phyloP scores from a whole-genome alignment of 2,113 vertebrate genomes.

The Varanus komodoensis region DNA sequence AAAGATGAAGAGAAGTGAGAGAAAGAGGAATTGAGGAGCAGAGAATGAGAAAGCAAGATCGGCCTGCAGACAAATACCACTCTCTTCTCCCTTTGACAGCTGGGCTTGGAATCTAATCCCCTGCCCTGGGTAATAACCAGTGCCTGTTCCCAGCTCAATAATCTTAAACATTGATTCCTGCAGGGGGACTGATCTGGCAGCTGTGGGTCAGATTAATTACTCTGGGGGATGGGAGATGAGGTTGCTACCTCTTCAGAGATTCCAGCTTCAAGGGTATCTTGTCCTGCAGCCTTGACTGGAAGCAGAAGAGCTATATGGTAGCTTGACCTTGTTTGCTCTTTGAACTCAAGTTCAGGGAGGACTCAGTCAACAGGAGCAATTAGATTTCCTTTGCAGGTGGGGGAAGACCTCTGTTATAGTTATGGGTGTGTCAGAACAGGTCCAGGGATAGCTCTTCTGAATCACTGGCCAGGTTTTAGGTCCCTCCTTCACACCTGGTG shows the following conservation, averaged over 20 bases:
- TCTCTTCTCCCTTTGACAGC: neutral
- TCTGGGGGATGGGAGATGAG: neutral
- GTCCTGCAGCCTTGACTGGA: neutral
- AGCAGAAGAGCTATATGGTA: neutral
- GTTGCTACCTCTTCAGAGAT: neutral
- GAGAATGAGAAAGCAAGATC: neutral
- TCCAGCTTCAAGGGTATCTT: neutral
- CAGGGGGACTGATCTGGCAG: neutral
- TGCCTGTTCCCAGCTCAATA: neutral
- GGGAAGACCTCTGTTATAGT: neutral
- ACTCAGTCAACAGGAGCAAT: fast-evolving
- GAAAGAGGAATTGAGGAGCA: neutral
- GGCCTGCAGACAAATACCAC: neutral
- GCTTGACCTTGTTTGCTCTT: neutral
- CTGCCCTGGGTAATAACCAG: constrained; percentile 16
- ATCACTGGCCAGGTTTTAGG: neutral
- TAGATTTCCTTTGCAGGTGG: neutral
- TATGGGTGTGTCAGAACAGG: neutral
- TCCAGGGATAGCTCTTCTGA: neutral
- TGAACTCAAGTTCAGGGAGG: neutral
- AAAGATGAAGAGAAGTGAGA: neutral
- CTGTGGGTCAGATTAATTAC: constrained; percentile 16
- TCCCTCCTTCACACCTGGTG: neutral
- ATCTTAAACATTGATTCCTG: constrained; percentile 12
- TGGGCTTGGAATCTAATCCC: constrained; percentile 15